Conservation (phyloP, 1,140 invertebrate genomes). For the Drosophila lini region DNA sequence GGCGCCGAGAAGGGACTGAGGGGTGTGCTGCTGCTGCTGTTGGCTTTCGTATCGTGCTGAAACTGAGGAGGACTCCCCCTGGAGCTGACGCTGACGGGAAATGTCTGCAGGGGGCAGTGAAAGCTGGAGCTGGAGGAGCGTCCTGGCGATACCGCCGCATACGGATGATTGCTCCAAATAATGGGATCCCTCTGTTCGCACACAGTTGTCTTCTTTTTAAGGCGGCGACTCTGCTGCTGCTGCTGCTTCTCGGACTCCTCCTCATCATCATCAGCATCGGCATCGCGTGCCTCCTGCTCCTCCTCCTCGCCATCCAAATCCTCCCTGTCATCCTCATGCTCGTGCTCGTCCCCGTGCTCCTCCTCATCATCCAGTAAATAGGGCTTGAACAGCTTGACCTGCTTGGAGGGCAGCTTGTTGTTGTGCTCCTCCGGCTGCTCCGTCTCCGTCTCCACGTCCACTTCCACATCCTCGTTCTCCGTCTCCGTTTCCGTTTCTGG, state of each 20-base stretch:
- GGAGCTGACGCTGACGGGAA: conserved; percentile 49
- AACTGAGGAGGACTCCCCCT: conserved; percentile 67
- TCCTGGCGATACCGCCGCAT: conserved; percentile 32
- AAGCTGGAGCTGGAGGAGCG: conserved; percentile 20
- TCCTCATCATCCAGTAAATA: conserved; percentile 86
- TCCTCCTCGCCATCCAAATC: conserved; percentile 69
- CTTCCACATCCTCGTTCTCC: conserved; percentile 52
- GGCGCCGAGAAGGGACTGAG: conserved; percentile 65
- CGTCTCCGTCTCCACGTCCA: conserved; percentile 36
- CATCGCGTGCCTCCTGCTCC: conserved; percentile 76
- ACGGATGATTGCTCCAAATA: conserved; percentile 71
- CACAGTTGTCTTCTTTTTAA: conserved; percentile 52
- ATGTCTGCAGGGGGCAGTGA: conserved; percentile 51
- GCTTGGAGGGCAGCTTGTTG: conserved; percentile 73
- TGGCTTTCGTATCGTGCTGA: conserved; percentile 39
- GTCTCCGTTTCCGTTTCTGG: conserved; percentile 41
- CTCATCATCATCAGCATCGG: conserved; percentile 82
- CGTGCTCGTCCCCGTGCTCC: conserved; percentile 65
- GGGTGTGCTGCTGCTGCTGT: conserved; percentile 39
- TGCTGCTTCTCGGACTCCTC: conserved; percentile 45
- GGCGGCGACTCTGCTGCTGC: conserved; percentile 14
- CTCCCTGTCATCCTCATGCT: conserved; percentile 67
- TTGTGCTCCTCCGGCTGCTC: conserved; percentile 38
- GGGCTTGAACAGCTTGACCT: conserved; percentile 89
- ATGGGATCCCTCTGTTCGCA: conserved; percentile 61